These are phyloP conservation scores for Tachystola acroxantha DNA, from an alignment of 2,888 invertebrate species.

Conservation along the genomic window DNA sequence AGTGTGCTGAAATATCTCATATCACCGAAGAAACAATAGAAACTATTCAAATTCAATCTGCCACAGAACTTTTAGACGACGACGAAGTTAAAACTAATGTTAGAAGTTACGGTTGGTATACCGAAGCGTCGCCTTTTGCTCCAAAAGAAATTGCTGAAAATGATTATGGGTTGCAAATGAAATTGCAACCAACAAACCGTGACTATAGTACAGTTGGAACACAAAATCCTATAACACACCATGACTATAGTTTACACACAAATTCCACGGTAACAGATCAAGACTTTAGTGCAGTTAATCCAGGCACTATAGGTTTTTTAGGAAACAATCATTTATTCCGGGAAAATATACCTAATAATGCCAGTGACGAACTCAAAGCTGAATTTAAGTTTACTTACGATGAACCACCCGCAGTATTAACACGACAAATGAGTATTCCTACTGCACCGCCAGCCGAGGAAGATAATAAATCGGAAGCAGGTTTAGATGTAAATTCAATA, in stretches of 20 bases:
- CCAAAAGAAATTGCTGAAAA: constrained; percentile 20
- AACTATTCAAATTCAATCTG: constrained; percentile 50
- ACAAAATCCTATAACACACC: not conserved
- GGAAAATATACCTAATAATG: constrained; percentile 45
- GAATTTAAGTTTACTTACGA: constrained; percentile 47
- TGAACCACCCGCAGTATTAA: constrained; percentile 28
- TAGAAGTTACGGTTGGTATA: constrained; percentile 44
- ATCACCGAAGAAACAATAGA: constrained; percentile 57
- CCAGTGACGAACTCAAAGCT: constrained; percentile 58
- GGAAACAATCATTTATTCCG: constrained; percentile 39
- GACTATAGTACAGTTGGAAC: too few relatives aligned
- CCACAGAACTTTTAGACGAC: constrained; percentile 42
- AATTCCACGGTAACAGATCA: not conserved
- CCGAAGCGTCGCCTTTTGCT: constrained; percentile 20
- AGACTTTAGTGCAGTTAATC: constrained; percentile 15
- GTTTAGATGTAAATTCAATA: constrained; percentile 62
- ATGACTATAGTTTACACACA: constrained; percentile 1
- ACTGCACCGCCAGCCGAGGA: constrained; percentile 54
- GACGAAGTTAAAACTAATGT: constrained; percentile 15
- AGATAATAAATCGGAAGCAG: constrained; percentile 53
- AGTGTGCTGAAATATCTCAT: constrained; percentile 45
- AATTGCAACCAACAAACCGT: constrained; percentile 1
- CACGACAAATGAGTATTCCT: constrained; percentile 42
- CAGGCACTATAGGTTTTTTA: constrained; percentile 37
- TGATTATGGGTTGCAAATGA: constrained; percentile 24